Percentiles rank a stretch among this genome's conserved stretches.
Conservation (phyloP, 1,140 invertebrate genomes). For the Bombus breviceps region DNA sequence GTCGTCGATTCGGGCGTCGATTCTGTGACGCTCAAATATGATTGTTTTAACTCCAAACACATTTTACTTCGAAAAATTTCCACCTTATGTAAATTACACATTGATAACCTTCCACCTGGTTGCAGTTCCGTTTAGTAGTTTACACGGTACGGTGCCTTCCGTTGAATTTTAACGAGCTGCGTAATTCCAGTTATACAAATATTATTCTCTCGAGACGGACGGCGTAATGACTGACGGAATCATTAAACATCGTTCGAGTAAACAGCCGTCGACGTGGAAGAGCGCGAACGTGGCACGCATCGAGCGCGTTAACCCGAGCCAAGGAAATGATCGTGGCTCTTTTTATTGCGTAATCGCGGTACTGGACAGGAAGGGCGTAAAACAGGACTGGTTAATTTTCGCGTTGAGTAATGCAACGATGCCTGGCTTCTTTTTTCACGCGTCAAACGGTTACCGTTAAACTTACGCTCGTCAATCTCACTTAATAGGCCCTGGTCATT, state of each 20-base stretch:
- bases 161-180: neutral
- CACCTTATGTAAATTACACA: neutral
- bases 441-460: constrained; percentile 42
- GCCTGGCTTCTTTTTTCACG: neutral
- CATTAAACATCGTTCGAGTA: constrained; percentile 22
- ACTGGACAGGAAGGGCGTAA: neutral
- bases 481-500: constrained; percentile 27
- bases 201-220: neutral
- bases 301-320: constrained; percentile 20
- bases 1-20: no score
- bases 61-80: no score
- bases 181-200: neutral
- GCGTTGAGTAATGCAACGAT: constrained; percentile 6
- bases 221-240: neutral
- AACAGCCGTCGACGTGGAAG: constrained; percentile 28
- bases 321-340: constrained; percentile 14
- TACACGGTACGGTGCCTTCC: neutral
- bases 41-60: neutral
- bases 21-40: neutral
- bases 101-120: neutral
- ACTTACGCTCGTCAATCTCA: constrained; percentile 28
- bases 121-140: neutral
- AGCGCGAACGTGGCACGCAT: neutral
- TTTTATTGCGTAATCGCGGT: constrained; percentile 5
- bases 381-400: constrained; percentile 32